A percentile compares a stretch with the other conserved stretches of the same genome.
phyloP scores from a whole-genome alignment of 2,797 vertebrate species.

The Gila robusta region DNA sequence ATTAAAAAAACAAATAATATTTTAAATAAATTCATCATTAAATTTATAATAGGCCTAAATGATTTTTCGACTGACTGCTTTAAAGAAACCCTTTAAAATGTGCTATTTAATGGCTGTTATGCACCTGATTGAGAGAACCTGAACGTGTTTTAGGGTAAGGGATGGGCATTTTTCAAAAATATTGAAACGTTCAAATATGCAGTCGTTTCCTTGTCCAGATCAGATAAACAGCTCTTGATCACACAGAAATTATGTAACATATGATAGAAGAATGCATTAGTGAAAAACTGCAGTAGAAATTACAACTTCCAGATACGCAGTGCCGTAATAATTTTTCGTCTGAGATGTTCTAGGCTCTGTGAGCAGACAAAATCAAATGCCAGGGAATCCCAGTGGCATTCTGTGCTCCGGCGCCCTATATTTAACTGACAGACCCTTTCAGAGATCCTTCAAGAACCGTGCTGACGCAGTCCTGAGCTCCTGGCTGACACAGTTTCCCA shows the following conservation, averaged over 20 bases:
- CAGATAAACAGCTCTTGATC: background rate
- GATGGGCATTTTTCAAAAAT: background rate
- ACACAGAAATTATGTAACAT: background rate
- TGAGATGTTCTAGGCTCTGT: constrained; percentile 16
- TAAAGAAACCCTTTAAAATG: background rate
- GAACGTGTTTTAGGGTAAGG: background rate
- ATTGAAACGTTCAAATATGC: background rate
- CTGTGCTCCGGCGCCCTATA: constrained; percentile 1
- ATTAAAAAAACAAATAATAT: too few species aligned
- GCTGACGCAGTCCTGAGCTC: constrained; percentile 23
- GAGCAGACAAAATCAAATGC: constrained; percentile 28
- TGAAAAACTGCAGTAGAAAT: background rate
- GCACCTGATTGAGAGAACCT: background rate
- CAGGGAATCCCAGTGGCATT: constrained; percentile 13
- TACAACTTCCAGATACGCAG: background rate
- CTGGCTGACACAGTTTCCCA: constrained; percentile 32
- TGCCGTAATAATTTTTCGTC: background rate
- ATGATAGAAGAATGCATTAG: background rate
- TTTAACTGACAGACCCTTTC: constrained; percentile 47
- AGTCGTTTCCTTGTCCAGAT: background rate
- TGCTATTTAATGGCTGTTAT: background rate
- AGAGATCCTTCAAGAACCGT: constrained; percentile 16
- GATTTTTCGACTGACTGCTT: too few species aligned
- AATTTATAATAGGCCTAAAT: too few species aligned
- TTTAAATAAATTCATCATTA: too few species aligned